Percentiles rank a stretch among this genome's conserved stretches.
Conservation (phyloP, 2,797 vertebrate species). For the Chaenodraco wilsoni region DNA sequence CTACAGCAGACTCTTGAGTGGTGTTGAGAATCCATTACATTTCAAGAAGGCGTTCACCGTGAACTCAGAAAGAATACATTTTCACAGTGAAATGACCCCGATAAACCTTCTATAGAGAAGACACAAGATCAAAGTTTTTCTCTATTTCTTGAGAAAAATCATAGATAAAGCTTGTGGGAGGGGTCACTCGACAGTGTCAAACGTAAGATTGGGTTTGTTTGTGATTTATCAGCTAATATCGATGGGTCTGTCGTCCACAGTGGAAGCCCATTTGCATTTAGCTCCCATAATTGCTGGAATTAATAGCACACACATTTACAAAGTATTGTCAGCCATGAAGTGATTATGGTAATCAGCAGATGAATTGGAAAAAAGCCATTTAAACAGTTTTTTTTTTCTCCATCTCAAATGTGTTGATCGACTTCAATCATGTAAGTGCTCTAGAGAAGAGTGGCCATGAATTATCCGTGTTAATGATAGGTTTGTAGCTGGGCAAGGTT, state of each 20-base stretch:
- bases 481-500: conserved; percentile 51
- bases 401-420: conserved; percentile 64
- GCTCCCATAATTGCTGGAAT: conserved; percentile 77
- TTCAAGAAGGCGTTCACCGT: conserved; percentile 61
- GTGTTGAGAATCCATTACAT: conserved; percentile 50
- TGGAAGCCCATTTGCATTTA: conserved; percentile 73
- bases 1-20: conserved; percentile 50
- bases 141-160: conserved; percentile 43
- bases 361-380: conserved; percentile 70
- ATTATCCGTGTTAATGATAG: conserved; percentile 70
- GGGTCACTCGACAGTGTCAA: conserved; percentile 21
- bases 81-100: conserved; percentile 59
- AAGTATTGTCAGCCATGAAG: conserved; percentile 78
- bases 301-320: conserved; percentile 77
- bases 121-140: conserved; percentile 39
- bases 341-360: conserved; percentile 80
- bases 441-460: conserved; percentile 42
- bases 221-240: conserved; percentile 51
- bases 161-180: conserved; percentile 23
- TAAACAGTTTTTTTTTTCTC: conserved; percentile 49
- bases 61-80: conserved; percentile 61
- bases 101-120: conserved; percentile 32
- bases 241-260: conserved; percentile 39
- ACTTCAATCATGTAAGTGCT: conserved; percentile 67
- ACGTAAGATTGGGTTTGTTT: conserved; percentile 44